Percentiles rank a stretch among this genome's conserved stretches.
Evolutionary conservation across 2,888 invertebrate species (phyloP).

Genomic region (Adineta ricciae): DNA sequence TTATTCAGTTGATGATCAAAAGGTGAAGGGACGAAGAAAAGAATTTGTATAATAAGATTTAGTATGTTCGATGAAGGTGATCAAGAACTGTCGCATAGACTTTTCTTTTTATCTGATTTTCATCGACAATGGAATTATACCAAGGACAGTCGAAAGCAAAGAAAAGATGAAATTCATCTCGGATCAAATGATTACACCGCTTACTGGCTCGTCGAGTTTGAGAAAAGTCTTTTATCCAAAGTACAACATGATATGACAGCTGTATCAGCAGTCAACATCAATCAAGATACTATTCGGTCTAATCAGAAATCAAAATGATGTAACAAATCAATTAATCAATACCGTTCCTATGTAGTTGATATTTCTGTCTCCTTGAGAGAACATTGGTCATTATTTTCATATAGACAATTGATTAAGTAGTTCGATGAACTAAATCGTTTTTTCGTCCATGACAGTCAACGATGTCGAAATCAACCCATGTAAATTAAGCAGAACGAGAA

Average conservation of each 20-base stretch:
- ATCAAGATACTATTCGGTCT: conserved; percentile 38
- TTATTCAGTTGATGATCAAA: background rate
- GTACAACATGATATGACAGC: conserved; percentile 38
- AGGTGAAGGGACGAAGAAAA: background rate
- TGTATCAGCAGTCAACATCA: conserved; percentile 39
- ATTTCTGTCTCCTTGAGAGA: conserved; percentile 42
- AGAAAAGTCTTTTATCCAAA: conserved; percentile 38
- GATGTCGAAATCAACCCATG: too few relatives aligned
- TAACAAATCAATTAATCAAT: conserved; percentile 19
- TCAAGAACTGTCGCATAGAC: background rate
- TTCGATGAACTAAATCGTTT: background rate
- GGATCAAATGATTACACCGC: conserved; percentile 42
- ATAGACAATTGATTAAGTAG: conserved; percentile 40
- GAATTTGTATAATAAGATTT: background rate
- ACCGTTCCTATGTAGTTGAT: background rate
- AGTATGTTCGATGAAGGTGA: background rate
- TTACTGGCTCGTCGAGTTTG: conserved; percentile 41
- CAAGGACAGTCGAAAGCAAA: conserved; percentile 39
- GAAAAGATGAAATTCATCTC: conserved; percentile 39
- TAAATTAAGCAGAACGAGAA: conserved; percentile 41
- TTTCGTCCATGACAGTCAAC: too few relatives aligned
- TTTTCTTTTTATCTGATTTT: background rate
- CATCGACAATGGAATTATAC: conserved; percentile 36
- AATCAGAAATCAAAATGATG: conserved; percentile 14
- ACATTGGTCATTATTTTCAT: conserved; percentile 42